phyloP scores from a whole-genome alignment of 2,888 invertebrate genomes.

The Microctonus aethiopoides region DNA sequence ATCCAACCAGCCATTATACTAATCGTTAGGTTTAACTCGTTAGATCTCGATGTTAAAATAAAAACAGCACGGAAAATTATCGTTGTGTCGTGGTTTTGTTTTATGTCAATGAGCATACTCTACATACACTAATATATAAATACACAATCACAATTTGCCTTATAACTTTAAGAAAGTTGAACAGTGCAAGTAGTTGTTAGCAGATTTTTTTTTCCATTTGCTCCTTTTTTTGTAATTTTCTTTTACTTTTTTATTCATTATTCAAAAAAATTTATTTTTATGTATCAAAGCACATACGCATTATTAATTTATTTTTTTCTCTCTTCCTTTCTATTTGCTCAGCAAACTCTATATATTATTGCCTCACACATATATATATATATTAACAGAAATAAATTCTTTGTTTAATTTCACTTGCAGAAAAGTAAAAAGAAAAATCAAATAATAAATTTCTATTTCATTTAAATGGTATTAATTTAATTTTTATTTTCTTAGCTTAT shows the following conservation, averaged over 20 bases:
- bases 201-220: constrained; percentile 20
- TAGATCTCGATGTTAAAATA: constrained; percentile 33
- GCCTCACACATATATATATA: too few species aligned
- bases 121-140: not conserved
- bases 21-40: constrained; percentile 37
- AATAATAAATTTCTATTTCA: too few species aligned
- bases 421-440: too few species aligned
- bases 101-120: not conserved
- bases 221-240: not conserved
- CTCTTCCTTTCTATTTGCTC: not conserved
- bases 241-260: not conserved
- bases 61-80: constrained; percentile 15
- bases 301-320: not conserved
- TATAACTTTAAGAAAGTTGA: constrained; percentile 37
- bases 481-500: too few species aligned
- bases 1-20: constrained; percentile 35
- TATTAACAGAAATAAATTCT: too few species aligned
- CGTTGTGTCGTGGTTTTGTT: not conserved
- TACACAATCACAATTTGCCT: not conserved
- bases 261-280: not conserved
- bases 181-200: constrained; percentile 38
- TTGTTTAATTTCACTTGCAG: too few species aligned
- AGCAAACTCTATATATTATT: not conserved
- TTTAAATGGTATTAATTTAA: too few species aligned
- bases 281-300: not conserved